Evolutionary conservation across 2,113 vertebrate species (phyloP).

Genomic region (Cyprinodon tularosa): DNA sequence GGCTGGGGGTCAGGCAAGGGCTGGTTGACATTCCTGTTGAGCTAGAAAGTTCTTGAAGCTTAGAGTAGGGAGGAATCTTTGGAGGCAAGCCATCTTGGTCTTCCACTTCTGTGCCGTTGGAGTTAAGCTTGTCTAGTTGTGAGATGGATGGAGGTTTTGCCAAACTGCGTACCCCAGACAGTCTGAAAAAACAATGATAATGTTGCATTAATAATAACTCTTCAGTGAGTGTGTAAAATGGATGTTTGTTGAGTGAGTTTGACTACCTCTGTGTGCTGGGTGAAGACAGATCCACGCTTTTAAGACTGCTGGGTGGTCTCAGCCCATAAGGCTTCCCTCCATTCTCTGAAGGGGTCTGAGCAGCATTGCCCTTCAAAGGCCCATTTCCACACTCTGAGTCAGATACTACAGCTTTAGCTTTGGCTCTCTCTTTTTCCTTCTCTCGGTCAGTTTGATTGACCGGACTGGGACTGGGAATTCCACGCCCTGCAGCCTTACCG

Average conservation of each 20-base stretch:
- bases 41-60: constrained; percentile 83
- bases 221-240: background rate
- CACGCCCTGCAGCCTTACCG: constrained; percentile 58
- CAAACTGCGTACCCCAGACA: constrained; percentile 84
- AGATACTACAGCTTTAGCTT: constrained; percentile 89
- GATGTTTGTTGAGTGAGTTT: background rate
- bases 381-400: constrained; percentile 83
- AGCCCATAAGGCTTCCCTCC: constrained; percentile 82
- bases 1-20: constrained; percentile 89
- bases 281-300: constrained; percentile 82
- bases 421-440: constrained; percentile 94
- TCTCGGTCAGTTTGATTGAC: constrained; percentile 94
- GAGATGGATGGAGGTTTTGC: constrained; percentile 86
- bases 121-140: constrained; percentile 92
- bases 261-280: constrained; percentile 88
- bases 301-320: constrained; percentile 78
- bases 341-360: constrained; percentile 72
- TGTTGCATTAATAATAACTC: background rate
- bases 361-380: constrained; percentile 62
- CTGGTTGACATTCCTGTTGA: constrained; percentile 41
- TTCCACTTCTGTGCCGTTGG: constrained; percentile 86
- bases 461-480: constrained; percentile 77
- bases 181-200: constrained; percentile 67
- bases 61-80: constrained; percentile 79
- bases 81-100: constrained; percentile 76